Evolutionary conservation across 1,140 invertebrate species (phyloP), one percentile per base, ranked within the genome.

Genomic region (Plutomurus gul): DNA sequence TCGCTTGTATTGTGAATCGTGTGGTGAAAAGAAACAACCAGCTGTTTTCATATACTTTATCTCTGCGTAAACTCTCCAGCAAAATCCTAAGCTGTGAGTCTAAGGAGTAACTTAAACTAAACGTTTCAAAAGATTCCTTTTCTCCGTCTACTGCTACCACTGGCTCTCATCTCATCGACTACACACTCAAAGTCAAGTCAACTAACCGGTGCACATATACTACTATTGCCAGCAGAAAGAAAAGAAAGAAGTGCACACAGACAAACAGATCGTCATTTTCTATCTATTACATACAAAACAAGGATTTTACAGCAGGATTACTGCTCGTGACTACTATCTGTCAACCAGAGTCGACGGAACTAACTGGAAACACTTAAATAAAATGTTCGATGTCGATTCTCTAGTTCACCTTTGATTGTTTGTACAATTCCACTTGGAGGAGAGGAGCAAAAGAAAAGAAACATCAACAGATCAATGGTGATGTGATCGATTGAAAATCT

Each of bases 21-120:
- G 82, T 81, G 78, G 76, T 84, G 79, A 85, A 83, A 84, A 83
- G 81, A 84, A 86, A 85, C 84, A 84, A 84, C 79, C 82, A 82
- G 84, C 79, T 85, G 85, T 85, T 85, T 85, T 85, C 82, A 84
- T 83, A 84, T 84, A 83, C 82, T 84, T 82, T 84, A 65, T 65
- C 56, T 65, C 13, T 65, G 82, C 85, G 82, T 85, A 82, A 65
- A 65, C 56, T 65, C 8, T 56, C 51, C 18, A 56, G 22, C 16
- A 33, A 65, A 33, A 65, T 65, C 56, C 56, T 65, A 65, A 65
- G 56, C 56, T 65, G 25, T 65, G 27, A 65, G 56, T 65, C 51
- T 27, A 60, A 27, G 27, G 51, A 16, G 30, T 65, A 65, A 65
- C 6, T 65, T 65, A 65, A 65, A 16, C 27, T 65, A 65, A 65